Evolutionary conservation across 2,113 vertebrate species (phyloP).

Genomic region (Nematolebias whitei): DNA sequence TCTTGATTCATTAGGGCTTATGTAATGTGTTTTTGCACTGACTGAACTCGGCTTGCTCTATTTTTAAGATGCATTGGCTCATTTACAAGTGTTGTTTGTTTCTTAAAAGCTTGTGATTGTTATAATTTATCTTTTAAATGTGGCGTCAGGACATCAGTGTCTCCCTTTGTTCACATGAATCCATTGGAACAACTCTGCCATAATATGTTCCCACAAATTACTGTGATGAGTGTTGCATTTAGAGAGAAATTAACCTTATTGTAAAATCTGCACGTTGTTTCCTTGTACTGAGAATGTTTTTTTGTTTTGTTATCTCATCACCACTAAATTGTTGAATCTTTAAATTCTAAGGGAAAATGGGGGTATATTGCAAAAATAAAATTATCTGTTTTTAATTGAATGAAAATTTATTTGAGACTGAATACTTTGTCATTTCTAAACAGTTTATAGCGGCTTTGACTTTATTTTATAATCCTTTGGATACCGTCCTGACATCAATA

Average conservation of each 20-base stretch:
- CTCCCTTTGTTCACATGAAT: background rate
- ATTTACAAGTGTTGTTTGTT: constrained; percentile 6
- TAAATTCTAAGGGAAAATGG: background rate
- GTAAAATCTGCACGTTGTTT: background rate
- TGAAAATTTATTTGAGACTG: background rate
- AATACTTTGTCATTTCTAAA: constrained; percentile 1
- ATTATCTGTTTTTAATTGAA: background rate
- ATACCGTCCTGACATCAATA: background rate
- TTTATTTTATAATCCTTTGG: constrained; percentile 2
- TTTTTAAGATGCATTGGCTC: background rate
- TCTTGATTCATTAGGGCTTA: constrained; percentile 39
- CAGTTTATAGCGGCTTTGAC: background rate
- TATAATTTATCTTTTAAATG: background rate
- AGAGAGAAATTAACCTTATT: background rate
- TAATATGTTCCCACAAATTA: background rate
- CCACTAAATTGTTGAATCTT: background rate
- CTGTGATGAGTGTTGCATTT: background rate
- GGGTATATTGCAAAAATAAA: too few relatives aligned
- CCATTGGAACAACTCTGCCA: too few relatives aligned
- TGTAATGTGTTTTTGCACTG: constrained; percentile 51
- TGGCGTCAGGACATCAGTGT: background rate
- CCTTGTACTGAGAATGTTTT: background rate
- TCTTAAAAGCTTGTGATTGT: background rate
- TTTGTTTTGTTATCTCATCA: background rate
- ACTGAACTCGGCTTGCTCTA: constrained; percentile 1